A percentile compares a stretch with the other conserved stretches of the same genome.
These are phyloP conservation scores for Cichlasoma orientale DNA, from an alignment of 2,797 vertebrate genomes.

Conservation along the genomic window DNA sequence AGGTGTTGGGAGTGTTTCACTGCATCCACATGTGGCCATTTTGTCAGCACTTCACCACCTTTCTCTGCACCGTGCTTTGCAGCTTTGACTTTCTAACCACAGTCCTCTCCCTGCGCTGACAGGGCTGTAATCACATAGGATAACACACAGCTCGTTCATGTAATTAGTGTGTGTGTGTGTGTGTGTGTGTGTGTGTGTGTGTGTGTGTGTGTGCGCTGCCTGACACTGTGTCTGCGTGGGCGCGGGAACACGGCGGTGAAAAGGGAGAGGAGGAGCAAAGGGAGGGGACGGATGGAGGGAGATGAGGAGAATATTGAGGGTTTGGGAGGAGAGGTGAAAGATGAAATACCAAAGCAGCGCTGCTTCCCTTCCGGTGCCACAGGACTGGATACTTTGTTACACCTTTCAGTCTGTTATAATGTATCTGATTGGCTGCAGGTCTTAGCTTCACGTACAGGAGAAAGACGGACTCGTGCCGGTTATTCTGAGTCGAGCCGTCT, in stretches of 20 bases:
- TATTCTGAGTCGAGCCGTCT: background rate
- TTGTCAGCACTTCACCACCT: slow-evolving; percentile 7
- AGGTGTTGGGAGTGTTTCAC: background rate
- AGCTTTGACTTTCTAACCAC: slow-evolving; percentile 16
- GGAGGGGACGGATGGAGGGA: background rate
- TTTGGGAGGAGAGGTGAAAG: background rate
- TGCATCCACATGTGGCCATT: background rate
- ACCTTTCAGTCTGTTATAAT: background rate
- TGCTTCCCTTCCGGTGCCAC: background rate
- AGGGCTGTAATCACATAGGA: slow-evolving; percentile 54
- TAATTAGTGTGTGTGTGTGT: slow-evolving; percentile 41
- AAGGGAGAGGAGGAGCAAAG: background rate
- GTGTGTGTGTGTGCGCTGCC: background rate
- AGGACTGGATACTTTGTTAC: background rate
- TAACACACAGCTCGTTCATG: slow-evolving; percentile 20
- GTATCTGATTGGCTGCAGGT: background rate
- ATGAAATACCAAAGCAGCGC: background rate
- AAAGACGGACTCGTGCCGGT: background rate
- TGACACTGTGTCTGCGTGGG: slow-evolving; percentile 14
- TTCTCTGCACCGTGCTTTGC: background rate
- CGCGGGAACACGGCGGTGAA: background rate
- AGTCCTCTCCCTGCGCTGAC: slow-evolving; percentile 17
- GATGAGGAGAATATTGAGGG: background rate
- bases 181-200: slow-evolving; percentile 1
- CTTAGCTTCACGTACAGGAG: background rate